These are phyloP conservation scores for Drosophila watanabei DNA, from an alignment of 1,140 invertebrate genomes.

Conservation along the genomic window DNA sequence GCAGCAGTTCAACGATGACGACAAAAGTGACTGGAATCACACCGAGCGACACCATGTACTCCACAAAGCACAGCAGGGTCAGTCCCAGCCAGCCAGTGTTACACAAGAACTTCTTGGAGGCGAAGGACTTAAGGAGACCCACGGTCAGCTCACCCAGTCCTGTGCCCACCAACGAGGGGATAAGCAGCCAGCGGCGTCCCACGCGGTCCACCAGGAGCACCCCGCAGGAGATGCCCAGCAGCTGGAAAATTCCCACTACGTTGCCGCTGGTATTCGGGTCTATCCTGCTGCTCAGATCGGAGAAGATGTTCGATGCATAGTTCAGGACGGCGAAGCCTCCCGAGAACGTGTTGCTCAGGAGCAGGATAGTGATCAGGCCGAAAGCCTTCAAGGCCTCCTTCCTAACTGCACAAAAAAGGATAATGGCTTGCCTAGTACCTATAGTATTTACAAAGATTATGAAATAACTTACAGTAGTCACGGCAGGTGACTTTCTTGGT, in stretches of 20 bases:
- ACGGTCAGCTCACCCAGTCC: constrained; percentile 41
- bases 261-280: constrained; percentile 89
- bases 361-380: constrained; percentile 42
- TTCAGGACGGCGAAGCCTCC: constrained; percentile 87
- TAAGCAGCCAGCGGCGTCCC: constrained; percentile 63
- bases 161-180: constrained; percentile 50
- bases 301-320: constrained; percentile 88
- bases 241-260: constrained; percentile 87
- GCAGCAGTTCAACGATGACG: constrained; percentile 61
- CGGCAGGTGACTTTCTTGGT: constrained; percentile 16
- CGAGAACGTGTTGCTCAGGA: constrained; percentile 64
- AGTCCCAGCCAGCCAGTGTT: constrained; percentile 57
- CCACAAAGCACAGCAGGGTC: constrained; percentile 49
- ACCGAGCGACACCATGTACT: constrained; percentile 43
- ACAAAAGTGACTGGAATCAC: constrained; percentile 57
- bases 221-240: constrained; percentile 45
- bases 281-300: constrained; percentile 87
- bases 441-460: background rate
- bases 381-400: constrained; percentile 43
- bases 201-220: constrained; percentile 60
- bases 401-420: constrained; percentile 34
- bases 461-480: constrained; percentile 60
- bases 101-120: constrained; percentile 34
- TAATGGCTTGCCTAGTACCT: too few species aligned
- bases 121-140: constrained; percentile 36